Evolutionary conservation across 2,888 invertebrate genomes (phyloP).

Genomic region (Mesochorus sp.): DNA sequence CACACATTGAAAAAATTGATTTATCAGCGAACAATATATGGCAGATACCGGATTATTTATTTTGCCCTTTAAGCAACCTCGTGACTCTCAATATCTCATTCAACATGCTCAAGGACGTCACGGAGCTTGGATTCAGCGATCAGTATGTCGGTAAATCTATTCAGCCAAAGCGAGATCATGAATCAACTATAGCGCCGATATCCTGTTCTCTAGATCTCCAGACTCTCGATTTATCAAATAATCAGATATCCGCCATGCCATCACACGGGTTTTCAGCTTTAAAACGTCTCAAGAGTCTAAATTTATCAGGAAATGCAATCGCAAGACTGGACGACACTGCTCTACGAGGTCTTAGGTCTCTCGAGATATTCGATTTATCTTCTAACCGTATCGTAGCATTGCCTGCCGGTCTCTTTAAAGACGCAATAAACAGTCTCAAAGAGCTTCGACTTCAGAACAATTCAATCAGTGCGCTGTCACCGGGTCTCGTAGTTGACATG

Average conservation of each 20-base stretch:
- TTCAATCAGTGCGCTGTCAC: constrained; percentile 92
- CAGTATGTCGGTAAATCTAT: constrained; percentile 83
- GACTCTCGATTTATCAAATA: constrained; percentile 91
- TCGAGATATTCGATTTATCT: constrained; percentile 94
- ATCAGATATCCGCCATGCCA: constrained; percentile 92
- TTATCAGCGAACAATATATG: constrained; percentile 94
- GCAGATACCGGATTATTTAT: constrained; percentile 93
- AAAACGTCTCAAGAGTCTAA: constrained; percentile 90
- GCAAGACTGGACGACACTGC: constrained; percentile 94
- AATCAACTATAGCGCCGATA: constrained; percentile 65
- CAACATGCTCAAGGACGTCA: constrained; percentile 94
- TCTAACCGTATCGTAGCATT: constrained; percentile 95
- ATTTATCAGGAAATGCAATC: constrained; percentile 94
- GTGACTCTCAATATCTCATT: constrained; percentile 92
- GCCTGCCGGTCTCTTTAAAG: constrained; percentile 92
- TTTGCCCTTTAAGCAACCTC: constrained; percentile 91
- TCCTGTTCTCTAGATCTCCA: constrained; percentile 91
- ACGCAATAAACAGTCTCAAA: constrained; percentile 90
- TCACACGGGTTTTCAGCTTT: constrained; percentile 92
- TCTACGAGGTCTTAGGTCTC: constrained; percentile 89
- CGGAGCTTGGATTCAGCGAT: constrained; percentile 92
- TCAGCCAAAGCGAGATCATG: constrained; percentile 72
- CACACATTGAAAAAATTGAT: constrained; percentile 92
- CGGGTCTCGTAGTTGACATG: constrained; percentile 92
- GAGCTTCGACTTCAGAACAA: constrained; percentile 96